These are phyloP conservation scores for Anguilla pacifica DNA, from an alignment of 2,797 vertebrate species.

Conservation along the genomic window DNA sequence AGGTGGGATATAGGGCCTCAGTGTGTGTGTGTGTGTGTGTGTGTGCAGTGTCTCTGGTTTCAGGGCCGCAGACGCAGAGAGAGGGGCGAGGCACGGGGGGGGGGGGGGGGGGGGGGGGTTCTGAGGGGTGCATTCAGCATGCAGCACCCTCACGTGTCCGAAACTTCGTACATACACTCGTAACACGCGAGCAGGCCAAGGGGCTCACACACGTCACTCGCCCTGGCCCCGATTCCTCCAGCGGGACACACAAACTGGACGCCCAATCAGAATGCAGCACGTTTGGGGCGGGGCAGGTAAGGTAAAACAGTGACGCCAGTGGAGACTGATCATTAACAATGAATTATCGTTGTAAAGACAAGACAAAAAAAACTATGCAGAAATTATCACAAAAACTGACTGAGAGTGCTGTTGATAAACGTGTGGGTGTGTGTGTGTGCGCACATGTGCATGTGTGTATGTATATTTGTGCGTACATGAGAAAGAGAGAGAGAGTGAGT, in stretches of 20 bases:
- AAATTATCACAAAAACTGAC: not conserved
- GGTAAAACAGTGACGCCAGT: not conserved
- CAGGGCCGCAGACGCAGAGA: conserved; percentile 51
- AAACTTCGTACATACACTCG: conserved; percentile 34
- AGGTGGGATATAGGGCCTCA: conserved; percentile 36
- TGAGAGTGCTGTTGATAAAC: not conserved
- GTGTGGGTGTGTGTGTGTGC: no score
- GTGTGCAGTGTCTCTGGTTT: conserved; percentile 53
- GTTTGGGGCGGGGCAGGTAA: not conserved
- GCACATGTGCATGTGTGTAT: no score
- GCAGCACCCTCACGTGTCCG: conserved; percentile 43
- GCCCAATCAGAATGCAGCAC: not conserved
- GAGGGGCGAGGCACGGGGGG: conserved; percentile 7
- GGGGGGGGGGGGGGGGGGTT: not conserved
- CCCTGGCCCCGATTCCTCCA: not conserved
- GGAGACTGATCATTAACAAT: not conserved
- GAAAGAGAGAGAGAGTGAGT: no score
- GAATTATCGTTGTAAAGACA: not conserved
- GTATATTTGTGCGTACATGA: no score
- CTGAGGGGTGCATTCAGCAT: not conserved
- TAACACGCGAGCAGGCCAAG: conserved; percentile 25
- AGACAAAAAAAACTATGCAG: not conserved
- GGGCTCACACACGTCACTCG: conserved; percentile 5
- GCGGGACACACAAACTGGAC: not conserved
- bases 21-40: not conserved